Evolutionary conservation across 2,113 vertebrate genomes (phyloP).

Genomic region (Abramis brama): DNA sequence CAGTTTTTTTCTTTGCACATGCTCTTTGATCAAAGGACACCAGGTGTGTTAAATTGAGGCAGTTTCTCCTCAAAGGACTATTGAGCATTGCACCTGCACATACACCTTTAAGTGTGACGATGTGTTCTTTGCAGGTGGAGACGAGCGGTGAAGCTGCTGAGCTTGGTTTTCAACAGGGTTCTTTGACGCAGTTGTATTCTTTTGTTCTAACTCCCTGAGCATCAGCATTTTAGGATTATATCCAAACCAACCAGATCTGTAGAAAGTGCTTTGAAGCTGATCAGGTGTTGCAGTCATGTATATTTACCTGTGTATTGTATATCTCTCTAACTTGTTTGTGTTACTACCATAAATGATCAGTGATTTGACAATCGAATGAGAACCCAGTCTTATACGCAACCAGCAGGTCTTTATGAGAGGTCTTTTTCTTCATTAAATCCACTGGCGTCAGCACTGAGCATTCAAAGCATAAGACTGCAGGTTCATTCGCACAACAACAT

Average conservation of each 20-base stretch:
- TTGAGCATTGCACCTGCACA: neutral
- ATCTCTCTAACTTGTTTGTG: neutral
- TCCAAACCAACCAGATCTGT: constrained; percentile 7
- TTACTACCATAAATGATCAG: neutral
- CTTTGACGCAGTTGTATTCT: neutral
- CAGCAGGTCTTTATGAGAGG: neutral
- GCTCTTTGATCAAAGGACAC: neutral
- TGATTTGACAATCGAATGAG: neutral
- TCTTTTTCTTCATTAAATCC: neutral
- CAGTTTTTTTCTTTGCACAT: neutral
- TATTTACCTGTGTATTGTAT: neutral
- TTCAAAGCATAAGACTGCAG: neutral
- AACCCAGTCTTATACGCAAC: neutral
- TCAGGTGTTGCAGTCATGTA: neutral
- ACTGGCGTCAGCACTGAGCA: neutral
- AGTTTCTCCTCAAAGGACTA: neutral
- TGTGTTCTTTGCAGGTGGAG: neutral
- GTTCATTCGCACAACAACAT: neutral
- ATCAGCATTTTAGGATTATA: neutral
- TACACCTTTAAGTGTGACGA: neutral
- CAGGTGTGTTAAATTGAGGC: neutral
- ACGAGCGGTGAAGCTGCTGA: neutral
- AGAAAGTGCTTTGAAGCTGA: neutral
- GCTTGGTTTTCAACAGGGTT: neutral
- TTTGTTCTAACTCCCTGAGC: neutral